Conservation (phyloP, 1,140 invertebrate species). For the Ctenoplectra terminalis region DNA sequence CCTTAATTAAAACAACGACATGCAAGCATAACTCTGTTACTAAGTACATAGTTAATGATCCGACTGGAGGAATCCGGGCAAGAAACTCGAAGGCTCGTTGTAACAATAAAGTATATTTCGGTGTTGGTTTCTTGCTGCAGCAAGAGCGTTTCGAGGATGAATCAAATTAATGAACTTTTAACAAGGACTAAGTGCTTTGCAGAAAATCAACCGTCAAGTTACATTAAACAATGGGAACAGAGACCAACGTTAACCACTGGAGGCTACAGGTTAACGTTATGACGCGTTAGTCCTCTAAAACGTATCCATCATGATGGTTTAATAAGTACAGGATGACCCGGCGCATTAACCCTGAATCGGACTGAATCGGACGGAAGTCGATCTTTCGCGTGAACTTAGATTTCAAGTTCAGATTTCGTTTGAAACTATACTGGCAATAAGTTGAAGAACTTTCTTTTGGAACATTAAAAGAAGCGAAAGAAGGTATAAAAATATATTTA, state of each 20-base stretch:
- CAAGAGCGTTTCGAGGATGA: not conserved
- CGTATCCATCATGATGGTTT: not conserved
- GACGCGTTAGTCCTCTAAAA: not conserved
- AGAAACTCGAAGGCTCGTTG: too few species aligned
- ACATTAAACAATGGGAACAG: not conserved
- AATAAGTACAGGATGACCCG: not conserved
- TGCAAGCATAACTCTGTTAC: not conserved
- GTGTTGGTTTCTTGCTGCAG: slow-evolving; percentile 1
- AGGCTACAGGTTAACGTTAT: not conserved
- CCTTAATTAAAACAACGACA: slow-evolving; percentile 13
- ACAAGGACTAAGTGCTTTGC: slow-evolving; percentile 16
- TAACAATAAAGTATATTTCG: too few species aligned
- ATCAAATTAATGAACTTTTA: slow-evolving; percentile 29
- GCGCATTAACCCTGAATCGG: not conserved
- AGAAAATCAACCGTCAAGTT: not conserved
- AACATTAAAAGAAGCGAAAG: too few species aligned
- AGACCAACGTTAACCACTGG: not conserved
- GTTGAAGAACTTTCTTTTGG: too few species aligned
- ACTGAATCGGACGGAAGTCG: too few species aligned
- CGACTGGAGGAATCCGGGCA: too few species aligned
- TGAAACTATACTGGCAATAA: too few species aligned
- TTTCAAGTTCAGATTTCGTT: too few species aligned
- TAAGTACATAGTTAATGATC: too few species aligned
- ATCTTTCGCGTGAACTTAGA: too few species aligned
- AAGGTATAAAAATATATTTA: too few species aligned